Evolutionary conservation across 2,113 vertebrate genomes (phyloP).

Genomic region (Pica pica): DNA sequence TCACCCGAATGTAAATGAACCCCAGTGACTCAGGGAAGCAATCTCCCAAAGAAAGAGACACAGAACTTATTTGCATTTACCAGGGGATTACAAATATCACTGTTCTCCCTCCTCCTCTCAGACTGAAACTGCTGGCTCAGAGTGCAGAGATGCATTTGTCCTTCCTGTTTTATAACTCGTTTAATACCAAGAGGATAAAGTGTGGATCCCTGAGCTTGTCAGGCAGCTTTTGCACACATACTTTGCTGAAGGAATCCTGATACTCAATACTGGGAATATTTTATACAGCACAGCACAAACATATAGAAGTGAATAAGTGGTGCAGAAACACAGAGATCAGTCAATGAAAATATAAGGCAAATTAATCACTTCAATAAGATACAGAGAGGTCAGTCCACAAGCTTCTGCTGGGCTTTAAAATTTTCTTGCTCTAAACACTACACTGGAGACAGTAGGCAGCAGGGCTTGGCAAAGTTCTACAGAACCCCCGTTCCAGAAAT

Average conservation of each 20-base stretch:
- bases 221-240: not conserved
- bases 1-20: slow-evolving; percentile 42
- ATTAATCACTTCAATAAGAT: not conserved
- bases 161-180: not conserved
- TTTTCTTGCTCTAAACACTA: not conserved
- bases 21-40: slow-evolving; percentile 22
- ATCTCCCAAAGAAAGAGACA: slow-evolving; percentile 1
- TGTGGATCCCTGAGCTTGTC: not conserved
- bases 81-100: slow-evolving; percentile 13
- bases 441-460: not conserved
- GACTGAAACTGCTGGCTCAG: not conserved
- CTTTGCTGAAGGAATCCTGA: not conserved
- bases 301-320: not conserved
- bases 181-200: not conserved
- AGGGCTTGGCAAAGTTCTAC: not conserved
- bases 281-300: not conserved
- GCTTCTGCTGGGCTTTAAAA: not conserved
- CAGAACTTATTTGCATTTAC: slow-evolving; percentile 36
- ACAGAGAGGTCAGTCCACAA: not conserved
- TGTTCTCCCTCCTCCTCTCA: not conserved
- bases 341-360: not conserved
- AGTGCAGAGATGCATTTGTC: not conserved
- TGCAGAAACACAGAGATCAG: not conserved
- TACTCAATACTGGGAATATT: not conserved
- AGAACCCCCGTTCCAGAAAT: not conserved